phyloP scores from a whole-genome alignment of 1,140 invertebrate genomes.

The Pomacea maculata region DNA sequence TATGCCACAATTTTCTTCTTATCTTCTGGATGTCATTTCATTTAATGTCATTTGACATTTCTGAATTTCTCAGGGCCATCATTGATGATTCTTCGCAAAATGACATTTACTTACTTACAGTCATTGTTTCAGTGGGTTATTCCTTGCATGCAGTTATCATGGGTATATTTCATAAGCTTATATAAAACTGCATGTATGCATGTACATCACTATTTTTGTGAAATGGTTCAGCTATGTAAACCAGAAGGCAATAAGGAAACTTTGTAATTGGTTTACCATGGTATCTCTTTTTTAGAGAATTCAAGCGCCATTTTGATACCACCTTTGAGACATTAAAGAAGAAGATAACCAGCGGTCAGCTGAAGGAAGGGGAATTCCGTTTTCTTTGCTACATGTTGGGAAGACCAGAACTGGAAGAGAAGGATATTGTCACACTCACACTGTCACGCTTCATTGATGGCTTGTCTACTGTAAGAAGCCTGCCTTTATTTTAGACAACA shows the following conservation, averaged over 20 bases:
- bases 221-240: neutral
- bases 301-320: neutral
- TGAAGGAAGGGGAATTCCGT: constrained; percentile 62
- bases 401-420: constrained; percentile 67
- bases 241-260: neutral
- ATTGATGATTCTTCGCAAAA: too few species aligned
- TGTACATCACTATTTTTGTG: neutral
- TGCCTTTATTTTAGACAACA: too few species aligned
- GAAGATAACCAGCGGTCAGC: constrained; percentile 45
- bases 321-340: neutral
- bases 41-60: too few species aligned
- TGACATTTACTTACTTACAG: too few species aligned
- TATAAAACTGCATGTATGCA: too few species aligned
- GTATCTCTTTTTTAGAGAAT: neutral
- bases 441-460: constrained; percentile 87
- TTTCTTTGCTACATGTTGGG: constrained; percentile 68
- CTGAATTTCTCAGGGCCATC: too few species aligned
- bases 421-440: constrained; percentile 78
- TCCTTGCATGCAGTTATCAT: too few species aligned
- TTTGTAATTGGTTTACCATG: too few species aligned
- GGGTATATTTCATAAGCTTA: too few species aligned
- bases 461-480: constrained; percentile 79
- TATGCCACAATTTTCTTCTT: too few species aligned
- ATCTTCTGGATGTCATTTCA: too few species aligned
- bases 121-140: too few species aligned